These are phyloP conservation scores for Acanthosepion pharaonis DNA, from an alignment of 2,888 invertebrate genomes.

Conservation along the genomic window DNA sequence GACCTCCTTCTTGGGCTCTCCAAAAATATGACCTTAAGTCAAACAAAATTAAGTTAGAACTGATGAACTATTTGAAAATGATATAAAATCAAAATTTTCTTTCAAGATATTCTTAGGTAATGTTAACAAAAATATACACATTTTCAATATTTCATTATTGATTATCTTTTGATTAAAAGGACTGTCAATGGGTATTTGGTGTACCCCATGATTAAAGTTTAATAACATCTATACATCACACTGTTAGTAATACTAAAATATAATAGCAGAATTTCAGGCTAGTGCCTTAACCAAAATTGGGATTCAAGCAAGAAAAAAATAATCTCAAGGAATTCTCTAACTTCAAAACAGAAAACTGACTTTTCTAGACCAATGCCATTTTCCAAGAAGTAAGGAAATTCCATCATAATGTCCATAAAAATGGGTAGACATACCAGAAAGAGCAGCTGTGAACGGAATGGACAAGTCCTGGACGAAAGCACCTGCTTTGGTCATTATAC, in stretches of 20 bases:
- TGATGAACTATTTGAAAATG: too few species aligned
- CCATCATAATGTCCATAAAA: background rate
- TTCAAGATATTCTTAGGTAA: too few species aligned
- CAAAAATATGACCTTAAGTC: too few species aligned
- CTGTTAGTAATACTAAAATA: background rate
- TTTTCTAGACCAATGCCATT: background rate
- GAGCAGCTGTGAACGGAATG: background rate
- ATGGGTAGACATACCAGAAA: background rate
- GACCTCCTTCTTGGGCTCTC: too few species aligned
- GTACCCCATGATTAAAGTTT: too few species aligned
- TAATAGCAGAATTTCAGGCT: background rate
- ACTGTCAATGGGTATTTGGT: too few species aligned
- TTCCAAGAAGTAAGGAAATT: background rate
- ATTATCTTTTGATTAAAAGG: too few species aligned
- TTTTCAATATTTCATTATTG: too few species aligned
- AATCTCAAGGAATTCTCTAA: background rate
- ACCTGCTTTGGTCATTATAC: slow-evolving; percentile 23
- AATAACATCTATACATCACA: background rate
- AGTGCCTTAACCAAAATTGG: background rate
- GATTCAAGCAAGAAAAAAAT: background rate
- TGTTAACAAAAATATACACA: too few species aligned
- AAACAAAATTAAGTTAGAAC: too few species aligned
- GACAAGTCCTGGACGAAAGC: background rate
- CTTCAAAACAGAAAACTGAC: background rate
- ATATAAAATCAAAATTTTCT: too few species aligned